phyloP scores from a whole-genome alignment of 2,888 invertebrate genomes.

The Augochlorella aurata region DNA sequence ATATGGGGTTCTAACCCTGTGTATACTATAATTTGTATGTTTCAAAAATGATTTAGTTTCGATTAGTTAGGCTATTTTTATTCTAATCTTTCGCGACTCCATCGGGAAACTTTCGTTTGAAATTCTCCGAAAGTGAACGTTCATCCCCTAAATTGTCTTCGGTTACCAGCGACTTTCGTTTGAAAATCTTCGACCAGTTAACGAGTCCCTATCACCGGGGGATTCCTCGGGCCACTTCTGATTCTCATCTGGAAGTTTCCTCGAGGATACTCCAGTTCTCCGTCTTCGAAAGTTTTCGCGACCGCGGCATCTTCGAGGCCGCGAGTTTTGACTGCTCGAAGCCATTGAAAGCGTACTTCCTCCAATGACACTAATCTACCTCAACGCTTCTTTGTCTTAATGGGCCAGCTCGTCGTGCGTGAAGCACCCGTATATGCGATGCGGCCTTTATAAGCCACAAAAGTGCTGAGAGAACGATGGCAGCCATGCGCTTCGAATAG shows the following conservation, averaged over 20 bases:
- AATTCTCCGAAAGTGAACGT: neutral
- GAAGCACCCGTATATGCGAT: constrained; percentile 8
- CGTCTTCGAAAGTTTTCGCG: neutral
- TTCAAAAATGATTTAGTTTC: no score
- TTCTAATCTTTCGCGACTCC: neutral
- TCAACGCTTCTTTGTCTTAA: constrained; percentile 16
- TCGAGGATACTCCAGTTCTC: neutral
- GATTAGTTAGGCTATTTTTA: neutral
- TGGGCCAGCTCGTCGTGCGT: constrained; percentile 4
- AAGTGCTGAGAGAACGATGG: constrained; percentile 7
- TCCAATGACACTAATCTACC: constrained; percentile 10
- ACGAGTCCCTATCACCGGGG: neutral
- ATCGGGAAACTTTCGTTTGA: neutral
- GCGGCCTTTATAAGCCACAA: constrained; percentile 9
- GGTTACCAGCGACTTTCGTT: neutral
- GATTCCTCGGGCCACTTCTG: neutral
- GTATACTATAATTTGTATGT: no score
- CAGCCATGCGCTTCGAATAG: neutral
- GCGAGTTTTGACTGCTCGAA: constrained; percentile 10
- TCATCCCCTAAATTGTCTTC: neutral
- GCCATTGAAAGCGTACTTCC: constrained; percentile 3
- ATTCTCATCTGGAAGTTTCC: neutral
- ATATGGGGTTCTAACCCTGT: no score
- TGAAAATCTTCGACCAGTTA: neutral
- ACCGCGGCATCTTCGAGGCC: neutral